Conservation (phyloP, 2,888 invertebrate genomes). For the Hirtodrosophila histrioides region DNA sequence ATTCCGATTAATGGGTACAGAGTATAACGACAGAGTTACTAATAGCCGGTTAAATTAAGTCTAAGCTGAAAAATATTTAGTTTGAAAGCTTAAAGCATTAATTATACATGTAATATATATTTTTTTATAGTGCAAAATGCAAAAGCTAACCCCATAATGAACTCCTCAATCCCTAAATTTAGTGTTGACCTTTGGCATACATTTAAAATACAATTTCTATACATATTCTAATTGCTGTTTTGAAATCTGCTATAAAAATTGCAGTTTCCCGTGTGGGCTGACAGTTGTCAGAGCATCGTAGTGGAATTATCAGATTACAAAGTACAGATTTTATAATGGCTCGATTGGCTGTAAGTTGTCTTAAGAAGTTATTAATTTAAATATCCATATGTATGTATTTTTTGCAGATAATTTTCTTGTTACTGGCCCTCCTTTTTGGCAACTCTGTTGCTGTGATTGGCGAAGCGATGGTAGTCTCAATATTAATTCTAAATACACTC, state of each 20-base stretch:
- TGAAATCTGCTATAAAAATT: slow-evolving; percentile 38
- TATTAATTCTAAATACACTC: slow-evolving; percentile 1
- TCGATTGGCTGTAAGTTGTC: slow-evolving; percentile 16
- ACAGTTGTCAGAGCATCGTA: slow-evolving; percentile 21
- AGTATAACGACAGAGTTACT: too few species aligned
- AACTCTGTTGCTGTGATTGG: neutral
- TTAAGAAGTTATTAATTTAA: too few species aligned
- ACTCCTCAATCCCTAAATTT: neutral
- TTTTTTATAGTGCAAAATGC: neutral
- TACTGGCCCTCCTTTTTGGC: neutral
- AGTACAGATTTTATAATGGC: slow-evolving; percentile 9
- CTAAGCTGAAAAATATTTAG: too few species aligned
- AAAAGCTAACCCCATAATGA: slow-evolving; percentile 15
- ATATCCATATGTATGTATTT: neutral
- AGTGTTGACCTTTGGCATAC: slow-evolving; percentile 1
- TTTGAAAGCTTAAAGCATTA: neutral
- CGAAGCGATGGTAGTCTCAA: neutral
- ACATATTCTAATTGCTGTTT: neutral
- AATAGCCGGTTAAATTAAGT: too few species aligned
- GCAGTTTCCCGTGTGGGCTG: neutral
- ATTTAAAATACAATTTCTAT: neutral
- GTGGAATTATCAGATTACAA: slow-evolving; percentile 7
- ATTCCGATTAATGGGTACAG: too few species aligned
- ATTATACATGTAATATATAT: slow-evolving; percentile 9
- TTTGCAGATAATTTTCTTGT: slow-evolving; percentile 15